Conservation (phyloP, 1,140 invertebrate genomes). For the Bombus impatiens region DNA sequence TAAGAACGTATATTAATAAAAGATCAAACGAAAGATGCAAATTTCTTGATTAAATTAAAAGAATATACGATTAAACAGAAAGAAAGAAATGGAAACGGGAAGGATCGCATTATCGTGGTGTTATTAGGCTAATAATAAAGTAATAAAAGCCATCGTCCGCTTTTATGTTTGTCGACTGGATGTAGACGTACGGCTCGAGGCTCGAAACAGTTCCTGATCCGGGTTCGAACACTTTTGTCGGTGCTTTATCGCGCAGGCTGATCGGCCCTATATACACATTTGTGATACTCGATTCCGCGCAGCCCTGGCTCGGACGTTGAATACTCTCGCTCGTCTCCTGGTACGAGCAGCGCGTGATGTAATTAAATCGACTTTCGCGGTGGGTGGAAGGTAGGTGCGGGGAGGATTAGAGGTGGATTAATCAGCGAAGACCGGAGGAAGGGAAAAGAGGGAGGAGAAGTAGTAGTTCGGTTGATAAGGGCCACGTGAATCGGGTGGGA, state of each 20-base stretch:
- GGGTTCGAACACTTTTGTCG: constrained; percentile 29
- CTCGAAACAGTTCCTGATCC: constrained; percentile 23
- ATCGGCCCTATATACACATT: constrained; percentile 42
- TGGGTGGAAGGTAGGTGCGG: background rate
- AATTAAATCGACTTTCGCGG: constrained; percentile 64
- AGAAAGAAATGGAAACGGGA: background rate
- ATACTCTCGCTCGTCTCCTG: constrained; percentile 60
- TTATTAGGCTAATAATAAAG: background rate
- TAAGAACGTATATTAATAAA: no score
- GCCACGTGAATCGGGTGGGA: background rate
- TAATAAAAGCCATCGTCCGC: no score
- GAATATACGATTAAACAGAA: no score
- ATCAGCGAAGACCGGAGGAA: constrained; percentile 7
- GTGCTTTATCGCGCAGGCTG: constrained; percentile 44
- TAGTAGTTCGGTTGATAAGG: background rate
- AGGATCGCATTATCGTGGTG: background rate
- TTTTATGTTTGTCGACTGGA: background rate
- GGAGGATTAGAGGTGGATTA: background rate
- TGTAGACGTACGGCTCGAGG: background rate
- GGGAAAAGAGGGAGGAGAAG: no score
- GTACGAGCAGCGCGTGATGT: constrained; percentile 61
- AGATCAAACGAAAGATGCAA: no score
- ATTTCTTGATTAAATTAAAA: no score
- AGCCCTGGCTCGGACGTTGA: constrained; percentile 53
- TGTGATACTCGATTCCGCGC: constrained; percentile 52